Conservation (phyloP, 2,113 vertebrate species). For the Gambusia holbrooki region DNA sequence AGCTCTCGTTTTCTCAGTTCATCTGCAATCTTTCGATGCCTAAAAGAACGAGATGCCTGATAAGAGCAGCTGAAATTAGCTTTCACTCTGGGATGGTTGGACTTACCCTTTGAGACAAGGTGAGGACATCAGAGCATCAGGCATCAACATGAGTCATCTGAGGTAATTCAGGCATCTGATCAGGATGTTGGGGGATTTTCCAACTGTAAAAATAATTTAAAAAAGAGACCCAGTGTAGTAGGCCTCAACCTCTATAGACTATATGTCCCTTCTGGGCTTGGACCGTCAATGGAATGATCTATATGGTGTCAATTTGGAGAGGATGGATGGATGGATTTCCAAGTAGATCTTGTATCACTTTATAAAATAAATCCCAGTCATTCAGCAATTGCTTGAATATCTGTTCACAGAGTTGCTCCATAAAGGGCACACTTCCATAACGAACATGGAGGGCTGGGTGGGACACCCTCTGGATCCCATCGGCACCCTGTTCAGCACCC, state of each 20-base stretch:
- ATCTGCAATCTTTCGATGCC: too few relatives aligned
- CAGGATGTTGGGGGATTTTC: too few relatives aligned
- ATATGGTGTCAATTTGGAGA: background rate
- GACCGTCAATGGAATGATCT: too few relatives aligned
- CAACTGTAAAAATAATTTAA: too few relatives aligned
- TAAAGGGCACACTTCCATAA: constrained; percentile 92
- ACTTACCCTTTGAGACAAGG: background rate
- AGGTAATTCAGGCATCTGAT: too few relatives aligned
- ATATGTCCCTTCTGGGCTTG: too few relatives aligned
- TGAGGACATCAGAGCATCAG: too few relatives aligned
- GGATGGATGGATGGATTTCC: background rate
- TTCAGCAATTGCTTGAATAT: background rate
- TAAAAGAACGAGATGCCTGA: background rate
- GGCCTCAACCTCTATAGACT: too few relatives aligned
- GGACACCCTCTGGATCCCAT: constrained; percentile 96
- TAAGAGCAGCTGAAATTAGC: background rate
- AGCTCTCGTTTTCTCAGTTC: too few relatives aligned
- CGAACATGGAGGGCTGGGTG: constrained; percentile 97
- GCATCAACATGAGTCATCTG: too few relatives aligned
- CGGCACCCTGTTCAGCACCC: constrained; percentile 94
- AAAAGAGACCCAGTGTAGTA: too few relatives aligned
- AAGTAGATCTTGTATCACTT: background rate
- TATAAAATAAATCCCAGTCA: background rate
- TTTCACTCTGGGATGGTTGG: background rate
- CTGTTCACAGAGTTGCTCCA: constrained; percentile 87